Conservation (phyloP, 2,797 vertebrate genomes). For the Cirrhinus molitorella region DNA sequence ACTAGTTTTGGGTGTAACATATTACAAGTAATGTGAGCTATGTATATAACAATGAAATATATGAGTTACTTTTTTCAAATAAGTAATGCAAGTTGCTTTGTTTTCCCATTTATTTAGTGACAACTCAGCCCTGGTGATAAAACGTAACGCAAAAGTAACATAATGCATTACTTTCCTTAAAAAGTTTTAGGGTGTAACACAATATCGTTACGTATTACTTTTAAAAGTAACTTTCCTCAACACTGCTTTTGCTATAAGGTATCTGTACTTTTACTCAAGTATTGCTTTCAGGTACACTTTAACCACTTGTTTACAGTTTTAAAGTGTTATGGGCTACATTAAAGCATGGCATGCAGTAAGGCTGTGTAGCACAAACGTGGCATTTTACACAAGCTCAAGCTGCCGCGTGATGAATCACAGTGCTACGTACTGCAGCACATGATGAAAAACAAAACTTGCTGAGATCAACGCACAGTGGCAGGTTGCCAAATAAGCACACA, state of each 20-base stretch:
- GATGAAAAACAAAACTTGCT: conserved; percentile 20
- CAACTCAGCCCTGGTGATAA: too few relatives aligned
- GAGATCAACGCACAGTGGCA: conserved; percentile 15
- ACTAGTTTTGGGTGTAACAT: too few relatives aligned
- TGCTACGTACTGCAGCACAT: not conserved
- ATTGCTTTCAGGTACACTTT: not conserved
- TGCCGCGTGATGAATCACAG: not conserved
- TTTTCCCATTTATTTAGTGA: not conserved
- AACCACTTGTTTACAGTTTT: not conserved
- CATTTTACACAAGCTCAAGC: conserved; percentile 25
- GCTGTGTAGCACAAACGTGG: not conserved
- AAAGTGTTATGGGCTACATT: not conserved
- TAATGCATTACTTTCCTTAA: too few relatives aligned
- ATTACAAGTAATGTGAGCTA: too few relatives aligned
- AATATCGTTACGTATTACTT: too few relatives aligned
- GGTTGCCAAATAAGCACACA: conserved; percentile 8
- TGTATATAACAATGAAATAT: too few relatives aligned
- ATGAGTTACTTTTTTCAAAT: not conserved
- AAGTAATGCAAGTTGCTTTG: not conserved
- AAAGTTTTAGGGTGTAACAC: too few relatives aligned
- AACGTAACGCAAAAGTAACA: too few relatives aligned
- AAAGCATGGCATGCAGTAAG: not conserved
- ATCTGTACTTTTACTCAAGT: not conserved
- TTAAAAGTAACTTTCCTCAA: too few relatives aligned
- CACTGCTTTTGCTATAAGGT: not conserved